Evolutionary conservation across 2,113 vertebrate genomes (phyloP).

Genomic region (Triplophysa rosa): DNA sequence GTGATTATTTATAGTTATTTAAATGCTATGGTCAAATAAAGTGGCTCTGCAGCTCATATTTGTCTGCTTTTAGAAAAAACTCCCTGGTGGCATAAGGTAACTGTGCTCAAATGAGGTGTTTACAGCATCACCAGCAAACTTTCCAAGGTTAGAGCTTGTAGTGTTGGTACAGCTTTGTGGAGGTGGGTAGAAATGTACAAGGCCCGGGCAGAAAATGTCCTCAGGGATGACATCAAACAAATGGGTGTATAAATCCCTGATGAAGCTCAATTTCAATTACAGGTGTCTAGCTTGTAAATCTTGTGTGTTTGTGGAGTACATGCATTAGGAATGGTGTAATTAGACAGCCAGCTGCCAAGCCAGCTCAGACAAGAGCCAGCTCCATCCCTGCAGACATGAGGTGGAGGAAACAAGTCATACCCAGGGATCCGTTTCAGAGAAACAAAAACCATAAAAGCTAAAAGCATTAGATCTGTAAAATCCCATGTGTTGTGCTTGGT

Average conservation of each 20-base stretch:
- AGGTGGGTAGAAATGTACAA: not conserved
- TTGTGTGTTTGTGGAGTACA: conserved; percentile 33
- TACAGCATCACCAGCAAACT: not conserved
- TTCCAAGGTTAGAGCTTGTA: conserved; percentile 10
- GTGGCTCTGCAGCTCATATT: not conserved
- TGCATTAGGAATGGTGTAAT: conserved; percentile 27
- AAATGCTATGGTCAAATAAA: too few species aligned
- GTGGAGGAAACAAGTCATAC: not conserved
- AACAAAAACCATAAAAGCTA: conserved; percentile 3
- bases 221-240: conserved; percentile 47
- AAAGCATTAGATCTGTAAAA: not conserved
- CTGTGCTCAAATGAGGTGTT: conserved; percentile 11
- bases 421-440: conserved; percentile 3
- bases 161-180: not conserved
- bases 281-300: conserved; percentile 40
- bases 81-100: not conserved
- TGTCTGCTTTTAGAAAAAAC: not conserved
- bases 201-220: not conserved
- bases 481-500: not conserved
- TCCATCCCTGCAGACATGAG: not conserved
- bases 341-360: conserved; percentile 39
- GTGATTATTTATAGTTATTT: too few species aligned
- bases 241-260: conserved; percentile 43
- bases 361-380: conserved; percentile 13
- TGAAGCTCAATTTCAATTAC: conserved; percentile 45